These are phyloP conservation scores for Leucopternis melanops DNA, from an alignment of 2,113 vertebrate species.

Conservation along the genomic window DNA sequence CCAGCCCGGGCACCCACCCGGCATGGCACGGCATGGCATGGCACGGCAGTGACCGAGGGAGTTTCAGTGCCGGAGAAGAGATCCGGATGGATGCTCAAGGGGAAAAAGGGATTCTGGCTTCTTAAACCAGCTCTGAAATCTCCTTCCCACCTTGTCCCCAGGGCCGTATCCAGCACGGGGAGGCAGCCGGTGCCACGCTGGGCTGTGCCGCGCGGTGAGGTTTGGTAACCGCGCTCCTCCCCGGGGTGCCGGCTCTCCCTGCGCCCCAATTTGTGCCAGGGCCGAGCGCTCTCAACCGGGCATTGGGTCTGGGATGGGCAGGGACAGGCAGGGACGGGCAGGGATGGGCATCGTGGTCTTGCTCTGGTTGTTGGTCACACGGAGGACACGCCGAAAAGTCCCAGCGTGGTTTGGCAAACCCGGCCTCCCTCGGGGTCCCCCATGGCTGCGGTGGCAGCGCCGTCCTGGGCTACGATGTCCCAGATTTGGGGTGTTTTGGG, in stretches of 20 bases:
- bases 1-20: not conserved
- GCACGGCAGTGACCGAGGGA: fast-evolving
- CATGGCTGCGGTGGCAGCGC: fast-evolving
- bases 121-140: not conserved
- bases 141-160: not conserved
- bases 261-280: fast-evolving
- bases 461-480: fast-evolving
- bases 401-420: not conserved
- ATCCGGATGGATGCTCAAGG: not conserved
- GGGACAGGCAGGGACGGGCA: not conserved
- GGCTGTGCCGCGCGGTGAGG: not conserved
- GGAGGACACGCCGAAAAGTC: not conserved
- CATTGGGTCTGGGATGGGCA: not conserved
- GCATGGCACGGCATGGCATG: fast-evolving
- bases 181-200: not conserved
- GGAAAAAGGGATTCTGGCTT: not conserved
- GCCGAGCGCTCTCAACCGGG: fast-evolving
- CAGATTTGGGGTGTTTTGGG: not conserved
- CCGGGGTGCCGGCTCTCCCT: not conserved
- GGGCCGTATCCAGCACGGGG: fast-evolving
- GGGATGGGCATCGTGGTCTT: fast-evolving
- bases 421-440: not conserved
- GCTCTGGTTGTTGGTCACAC: fast-evolving
- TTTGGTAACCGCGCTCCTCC: not conserved
- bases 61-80: not conserved